Evolutionary conservation across 2,797 vertebrate species (phyloP).

Genomic region (Gymnoscopelus braueri): DNA sequence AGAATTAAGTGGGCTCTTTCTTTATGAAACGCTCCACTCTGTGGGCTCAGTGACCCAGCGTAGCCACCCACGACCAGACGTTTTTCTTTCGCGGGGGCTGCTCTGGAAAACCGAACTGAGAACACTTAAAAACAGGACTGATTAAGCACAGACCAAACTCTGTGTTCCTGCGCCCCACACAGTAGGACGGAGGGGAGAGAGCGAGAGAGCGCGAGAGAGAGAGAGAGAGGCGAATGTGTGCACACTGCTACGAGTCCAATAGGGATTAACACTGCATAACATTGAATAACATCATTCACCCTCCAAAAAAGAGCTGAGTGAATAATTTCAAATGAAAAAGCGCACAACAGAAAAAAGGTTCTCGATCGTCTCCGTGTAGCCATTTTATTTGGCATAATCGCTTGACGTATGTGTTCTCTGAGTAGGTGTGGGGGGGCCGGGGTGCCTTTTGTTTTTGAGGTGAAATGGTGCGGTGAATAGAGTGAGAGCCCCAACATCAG

Average conservation of each 20-base stretch:
- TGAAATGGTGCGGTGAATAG: neutral
- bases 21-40: slow-evolving; percentile 84
- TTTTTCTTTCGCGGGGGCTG: slow-evolving; percentile 78
- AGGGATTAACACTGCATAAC: slow-evolving; percentile 49
- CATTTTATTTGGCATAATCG: slow-evolving; percentile 7
- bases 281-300: slow-evolving; percentile 29
- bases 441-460: neutral
- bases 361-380: neutral
- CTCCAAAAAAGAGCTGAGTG: neutral
- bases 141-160: slow-evolving; percentile 82
- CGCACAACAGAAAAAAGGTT: neutral
- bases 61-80: slow-evolving; percentile 83
- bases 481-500: neutral
- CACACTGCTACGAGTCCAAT: slow-evolving; percentile 15
- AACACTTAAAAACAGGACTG: slow-evolving; percentile 83
- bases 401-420: slow-evolving; percentile 1
- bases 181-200: slow-evolving; percentile 32
- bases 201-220: no score
- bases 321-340: slow-evolving; percentile 9
- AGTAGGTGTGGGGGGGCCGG: neutral
- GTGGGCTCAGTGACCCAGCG: slow-evolving; percentile 83
- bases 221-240: slow-evolving; percentile 9
- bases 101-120: slow-evolving; percentile 76
- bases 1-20: slow-evolving; percentile 86
- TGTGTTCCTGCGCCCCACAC: slow-evolving; percentile 72